Evolutionary conservation across 2,113 vertebrate genomes (phyloP).

Genomic region (Phyllostomus hastatus): DNA sequence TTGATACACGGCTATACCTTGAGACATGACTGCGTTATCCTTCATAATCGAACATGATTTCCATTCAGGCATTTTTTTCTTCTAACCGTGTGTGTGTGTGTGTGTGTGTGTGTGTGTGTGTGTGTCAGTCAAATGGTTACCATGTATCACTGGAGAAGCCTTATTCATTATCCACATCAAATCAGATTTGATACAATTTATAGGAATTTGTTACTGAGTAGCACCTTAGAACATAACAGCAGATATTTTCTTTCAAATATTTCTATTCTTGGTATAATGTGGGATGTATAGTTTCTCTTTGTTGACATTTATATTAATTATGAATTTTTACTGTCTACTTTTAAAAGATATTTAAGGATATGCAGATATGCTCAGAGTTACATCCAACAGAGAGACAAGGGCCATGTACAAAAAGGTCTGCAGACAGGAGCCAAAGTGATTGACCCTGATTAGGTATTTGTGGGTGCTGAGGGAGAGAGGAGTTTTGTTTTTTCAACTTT

Average conservation of each 20-base stretch:
- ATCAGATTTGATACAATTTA: background rate
- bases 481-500: background rate
- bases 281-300: background rate
- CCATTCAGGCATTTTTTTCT: background rate
- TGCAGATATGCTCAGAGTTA: background rate
- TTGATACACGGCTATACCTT: background rate
- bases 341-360: background rate
- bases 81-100: background rate
- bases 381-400: background rate
- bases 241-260: conserved; percentile 31
- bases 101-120: no score
- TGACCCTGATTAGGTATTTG: background rate
- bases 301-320: background rate
- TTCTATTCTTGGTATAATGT: background rate
- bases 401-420: background rate
- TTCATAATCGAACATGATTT: background rate
- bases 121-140: background rate
- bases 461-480: background rate
- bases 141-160: background rate
- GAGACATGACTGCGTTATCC: background rate
- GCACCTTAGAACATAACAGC: conserved; percentile 1
- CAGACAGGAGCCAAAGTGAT: background rate
- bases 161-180: conserved; percentile 23
- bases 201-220: background rate
- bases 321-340: background rate